Evolutionary conservation across 2,888 invertebrate species (phyloP).

Genomic region (Corbicula japonica): DNA sequence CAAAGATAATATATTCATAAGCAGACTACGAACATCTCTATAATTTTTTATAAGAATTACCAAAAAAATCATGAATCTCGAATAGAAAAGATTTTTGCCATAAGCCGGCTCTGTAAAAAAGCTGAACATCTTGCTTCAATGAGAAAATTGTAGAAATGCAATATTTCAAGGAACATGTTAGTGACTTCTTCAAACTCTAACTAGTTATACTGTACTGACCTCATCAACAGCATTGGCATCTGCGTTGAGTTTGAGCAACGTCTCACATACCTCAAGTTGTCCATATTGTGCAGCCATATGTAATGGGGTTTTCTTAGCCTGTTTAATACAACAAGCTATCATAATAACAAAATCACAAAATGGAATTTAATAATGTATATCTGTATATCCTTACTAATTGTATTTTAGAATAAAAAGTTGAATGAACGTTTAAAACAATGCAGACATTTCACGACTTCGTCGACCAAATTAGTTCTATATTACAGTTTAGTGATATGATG

Average conservation of each 20-base stretch:
- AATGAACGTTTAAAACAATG: background rate
- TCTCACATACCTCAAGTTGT: slow-evolving; percentile 97
- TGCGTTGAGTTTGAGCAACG: slow-evolving; percentile 96
- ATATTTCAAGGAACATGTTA: background rate
- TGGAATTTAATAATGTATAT: background rate
- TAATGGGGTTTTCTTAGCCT: slow-evolving; percentile 97
- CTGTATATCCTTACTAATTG: no score
- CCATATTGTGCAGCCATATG: slow-evolving; percentile 99
- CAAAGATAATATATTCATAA: no score
- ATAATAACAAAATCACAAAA: background rate
- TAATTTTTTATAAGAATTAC: no score
- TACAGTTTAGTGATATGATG: no score
- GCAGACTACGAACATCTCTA: no score
- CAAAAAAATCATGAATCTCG: no score
- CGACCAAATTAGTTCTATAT: no score
- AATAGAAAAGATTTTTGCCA: no score
- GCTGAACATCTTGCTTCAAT: no score
- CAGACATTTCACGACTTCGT: background rate
- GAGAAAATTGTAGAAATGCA: background rate
- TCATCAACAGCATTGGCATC: slow-evolving; percentile 97
- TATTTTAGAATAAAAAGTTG: no score
- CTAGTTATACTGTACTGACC: slow-evolving; percentile 79
- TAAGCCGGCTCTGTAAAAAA: no score
- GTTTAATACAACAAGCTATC: slow-evolving; percentile 42
- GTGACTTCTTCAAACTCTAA: background rate